Evolutionary conservation across 2,797 vertebrate species (phyloP).

Genomic region (Erithacus rubecula): DNA sequence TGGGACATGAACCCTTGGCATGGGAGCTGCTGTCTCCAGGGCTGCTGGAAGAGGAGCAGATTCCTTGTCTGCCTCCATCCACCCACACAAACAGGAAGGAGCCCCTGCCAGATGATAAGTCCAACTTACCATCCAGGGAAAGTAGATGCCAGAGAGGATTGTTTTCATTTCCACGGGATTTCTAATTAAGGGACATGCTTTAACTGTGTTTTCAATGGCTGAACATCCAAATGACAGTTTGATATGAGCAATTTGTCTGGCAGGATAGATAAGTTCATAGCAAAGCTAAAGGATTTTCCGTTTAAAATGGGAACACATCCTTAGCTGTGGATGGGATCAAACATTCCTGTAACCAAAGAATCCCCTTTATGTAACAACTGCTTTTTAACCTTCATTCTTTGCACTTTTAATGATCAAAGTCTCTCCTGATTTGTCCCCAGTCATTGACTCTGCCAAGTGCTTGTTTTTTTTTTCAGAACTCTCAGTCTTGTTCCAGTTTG

Average conservation of each 20-base stretch:
- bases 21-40: slow-evolving; percentile 21
- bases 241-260: slow-evolving; percentile 55
- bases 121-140: slow-evolving; percentile 29
- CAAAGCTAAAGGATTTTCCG: slow-evolving; percentile 63
- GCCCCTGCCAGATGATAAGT: slow-evolving; percentile 8
- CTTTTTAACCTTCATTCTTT: slow-evolving; percentile 17
- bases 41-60: slow-evolving; percentile 48
- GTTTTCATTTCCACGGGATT: slow-evolving; percentile 46
- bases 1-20: slow-evolving; percentile 30
- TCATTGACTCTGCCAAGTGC: slow-evolving; percentile 17
- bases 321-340: neutral
- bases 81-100: slow-evolving; percentile 43
- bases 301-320: slow-evolving; percentile 50
- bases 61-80: slow-evolving; percentile 13
- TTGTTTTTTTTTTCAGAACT: slow-evolving; percentile 48
- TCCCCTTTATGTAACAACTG: slow-evolving; percentile 35
- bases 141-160: slow-evolving; percentile 45
- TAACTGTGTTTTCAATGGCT: slow-evolving; percentile 53
- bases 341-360: slow-evolving; percentile 25
- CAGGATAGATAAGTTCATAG: slow-evolving; percentile 53
- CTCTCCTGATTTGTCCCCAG: slow-evolving; percentile 32
- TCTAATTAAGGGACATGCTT: slow-evolving; percentile 49
- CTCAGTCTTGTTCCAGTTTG: slow-evolving; percentile 38
- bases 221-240: slow-evolving; percentile 51
- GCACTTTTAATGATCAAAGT: slow-evolving; percentile 26